Base-by-base conservation (phyloP, 2,113 vertebrate genomes). In the Sinosuthora webbiana region DNA sequence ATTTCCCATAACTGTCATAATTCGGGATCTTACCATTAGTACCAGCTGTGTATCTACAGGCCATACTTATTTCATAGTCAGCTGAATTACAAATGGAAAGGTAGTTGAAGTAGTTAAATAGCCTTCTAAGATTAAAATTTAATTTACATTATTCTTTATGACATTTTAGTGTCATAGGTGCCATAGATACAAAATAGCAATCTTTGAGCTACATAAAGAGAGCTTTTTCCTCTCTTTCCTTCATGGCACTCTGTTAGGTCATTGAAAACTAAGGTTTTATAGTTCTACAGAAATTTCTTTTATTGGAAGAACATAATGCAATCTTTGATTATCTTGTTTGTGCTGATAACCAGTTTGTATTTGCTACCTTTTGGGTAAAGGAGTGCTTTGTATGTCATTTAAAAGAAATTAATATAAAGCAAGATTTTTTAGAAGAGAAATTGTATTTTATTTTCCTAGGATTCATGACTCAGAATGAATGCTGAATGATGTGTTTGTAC, bases 361-460 rank as follows among this genome's bases (percentile, higher is more conserved):
- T 67, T 93, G 62, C 82, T 92, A 35, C 25, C 15, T 49, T 69
- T 86, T 86, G 79, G 31, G 24, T 93, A 55, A 93, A 49, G 33
- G 44, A 57, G 8, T 63, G 4, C 22, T 89, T 73, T 79, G 8
- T 47, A 67, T 7, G 4, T 82, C 44, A 57, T 31, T 70, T 83
- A 86, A 94, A 93, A 88, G 2, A 11, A 86, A 94, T 83, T 60
- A 95, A 62, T 60, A 56, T 2, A 16, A 69, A 90, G 12, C 28
- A 95, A 89, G 6, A 87, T 52, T 68, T 75, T 85, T 90, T 74
- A 71, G 22, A 78, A 64, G 14, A 79, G 7, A 78, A 92, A 94
- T 49, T 25, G 10, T 78, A 28, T 94, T 91, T 78, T 91, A 44
- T 87, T 93, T 95, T 95, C 87, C 30, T 74, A 79, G 71, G 65